Evolutionary conservation across 1,140 invertebrate species (phyloP), one percentile per base, ranked within the genome.

Genomic region (Uloborus diversus): DNA sequence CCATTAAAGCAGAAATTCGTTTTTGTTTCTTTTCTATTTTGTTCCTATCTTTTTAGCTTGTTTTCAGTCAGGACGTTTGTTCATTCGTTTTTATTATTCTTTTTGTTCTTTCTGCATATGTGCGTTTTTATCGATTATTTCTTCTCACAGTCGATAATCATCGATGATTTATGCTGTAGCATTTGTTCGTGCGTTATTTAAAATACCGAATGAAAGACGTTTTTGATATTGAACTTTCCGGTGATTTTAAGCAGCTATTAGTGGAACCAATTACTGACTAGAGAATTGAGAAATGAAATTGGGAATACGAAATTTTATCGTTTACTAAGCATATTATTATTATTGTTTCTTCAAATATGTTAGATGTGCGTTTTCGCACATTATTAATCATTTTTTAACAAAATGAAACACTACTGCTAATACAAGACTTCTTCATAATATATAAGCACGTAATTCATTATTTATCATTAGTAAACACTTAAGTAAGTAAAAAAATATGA

Each of bases 131-230:
- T 42, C 37, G 37, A 42, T 42, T 42, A 42, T 42, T 42, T 42
- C 17, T 13, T 42, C 9, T 42, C 37, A 42, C 9, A 42, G 17
- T 13, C 17, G 37, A 42, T 42, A 42, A 42, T 42, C 37, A 17
- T 42, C 37, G 61, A 64, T 64, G 61, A 64, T 64, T 64, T 64
- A 64, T 64, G 61, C 14, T 37, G 14, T 13, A n/a, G n/a, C 11
- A 13, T 5, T 64, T 37, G 13, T 25, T 64, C 17, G 23, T n/a
- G 23, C 33, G 61, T 64, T 64, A 5, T 28, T 33, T 28, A 35
- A 11, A 13, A 25, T 23, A n/a, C 1, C 28, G 25, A 59, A 59
- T 14, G 28, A 59, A 59, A 59, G 25, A 59, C 11, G 23, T 17
- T 53, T 53, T 53, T 23, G 51, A n/a, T 53, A 20, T 23, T 9